Base-by-base conservation (phyloP, 2,888 invertebrate genomes). In the Xanthia togata region DNA sequence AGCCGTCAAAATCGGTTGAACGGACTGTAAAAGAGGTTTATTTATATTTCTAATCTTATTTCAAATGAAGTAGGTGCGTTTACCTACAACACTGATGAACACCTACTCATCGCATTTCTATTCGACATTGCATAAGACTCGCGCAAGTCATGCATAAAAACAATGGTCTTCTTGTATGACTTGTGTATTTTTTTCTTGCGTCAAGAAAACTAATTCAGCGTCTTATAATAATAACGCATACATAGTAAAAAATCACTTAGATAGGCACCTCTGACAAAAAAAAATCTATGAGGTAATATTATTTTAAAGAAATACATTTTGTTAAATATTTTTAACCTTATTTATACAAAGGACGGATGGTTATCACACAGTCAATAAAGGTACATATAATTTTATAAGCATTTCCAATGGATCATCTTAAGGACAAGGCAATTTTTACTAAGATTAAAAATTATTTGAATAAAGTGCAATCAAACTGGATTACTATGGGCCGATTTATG, bases 321-420 rank as follows among this genome's bases (percentile, higher is more conserved):
- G 17, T 23, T 17, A 35, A 53, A 75, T 35, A 55, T 57, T 50
- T 38, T 31, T 31, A 26, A 57, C 5, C 26, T 12, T 64, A 79
- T 41, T 47, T 68, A 53, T 17, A 70, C 17, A 41, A 38, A 6
- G 72, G 69, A 82, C 72, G 65, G 60, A 78, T 47, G 20, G 23
- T 44, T 69, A 71, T 73, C 50, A 82, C 35, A 68, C 38, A 63
- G 44, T 57, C 1, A 50, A 12, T 55, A n/a, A 12, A 67, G 31
- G 41, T 41, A 1, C 38, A 38, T 38, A 38, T 41, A 17, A 63
- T 47, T 50, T 35, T 35, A 5, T 41, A 47, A 17, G 9, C 62
- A 50, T 47, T 69, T 63, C 11, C 11, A 31, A 38, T 35, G 4
- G 9, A 44, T 53, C 35, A 11, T 35, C 14, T 9, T 44, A 55